These are phyloP conservation scores for Venturia canescens DNA, from an alignment of 1,140 invertebrate genomes.

Conservation along the genomic window DNA sequence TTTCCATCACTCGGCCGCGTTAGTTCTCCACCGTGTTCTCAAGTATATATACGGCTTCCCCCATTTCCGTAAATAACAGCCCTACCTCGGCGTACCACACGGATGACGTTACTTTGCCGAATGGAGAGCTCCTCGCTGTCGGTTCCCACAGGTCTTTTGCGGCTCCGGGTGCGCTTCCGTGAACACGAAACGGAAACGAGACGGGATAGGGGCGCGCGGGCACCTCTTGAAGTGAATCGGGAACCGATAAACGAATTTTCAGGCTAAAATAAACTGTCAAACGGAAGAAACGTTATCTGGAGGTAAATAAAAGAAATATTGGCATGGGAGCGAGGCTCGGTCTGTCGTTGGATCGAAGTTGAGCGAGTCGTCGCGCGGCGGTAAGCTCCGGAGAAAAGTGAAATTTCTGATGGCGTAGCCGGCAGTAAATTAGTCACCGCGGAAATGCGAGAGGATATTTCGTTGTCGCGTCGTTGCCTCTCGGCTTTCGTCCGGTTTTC, in stretches of 20 bases:
- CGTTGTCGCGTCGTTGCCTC: background rate
- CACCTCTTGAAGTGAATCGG: no score
- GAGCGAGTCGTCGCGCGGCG: no score
- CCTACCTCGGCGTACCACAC: background rate
- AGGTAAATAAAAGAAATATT: background rate
- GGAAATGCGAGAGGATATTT: background rate
- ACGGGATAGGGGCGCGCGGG: no score
- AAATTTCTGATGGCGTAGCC: slow-evolving; percentile 11
- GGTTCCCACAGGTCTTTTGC: no score
- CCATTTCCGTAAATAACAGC: background rate
- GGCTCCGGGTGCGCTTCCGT: no score
- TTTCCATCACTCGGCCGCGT: background rate
- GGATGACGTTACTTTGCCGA: background rate
- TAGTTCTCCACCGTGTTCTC: no score
- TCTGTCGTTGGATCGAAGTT: background rate
- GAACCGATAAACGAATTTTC: no score
- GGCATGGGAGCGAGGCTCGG: background rate
- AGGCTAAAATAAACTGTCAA: no score
- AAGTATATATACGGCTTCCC: background rate
- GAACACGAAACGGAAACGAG: no score
- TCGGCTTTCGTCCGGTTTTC: background rate
- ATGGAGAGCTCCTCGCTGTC: no score
- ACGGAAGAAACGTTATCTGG: background rate
- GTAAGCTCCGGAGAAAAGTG: background rate
- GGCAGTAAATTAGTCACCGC: slow-evolving; percentile 1